These are phyloP conservation scores for Drosophila pseudoobscura DNA, from an alignment of 1,140 invertebrate genomes.

Conservation along the genomic window DNA sequence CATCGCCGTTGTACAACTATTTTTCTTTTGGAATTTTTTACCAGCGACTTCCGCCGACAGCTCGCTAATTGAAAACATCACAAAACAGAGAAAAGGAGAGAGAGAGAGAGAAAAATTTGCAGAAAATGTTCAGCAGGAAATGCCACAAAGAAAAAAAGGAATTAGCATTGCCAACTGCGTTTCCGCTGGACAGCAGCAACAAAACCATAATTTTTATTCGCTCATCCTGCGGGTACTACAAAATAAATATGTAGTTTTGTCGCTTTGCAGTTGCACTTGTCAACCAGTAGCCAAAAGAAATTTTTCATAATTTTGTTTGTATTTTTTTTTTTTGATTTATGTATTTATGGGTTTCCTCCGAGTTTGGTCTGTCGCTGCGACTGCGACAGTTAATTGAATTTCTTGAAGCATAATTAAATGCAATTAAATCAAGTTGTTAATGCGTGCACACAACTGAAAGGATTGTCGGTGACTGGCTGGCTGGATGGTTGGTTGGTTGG, in stretches of 20 bases:
- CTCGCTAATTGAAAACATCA: conserved; percentile 63
- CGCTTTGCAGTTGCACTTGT: conserved; percentile 2
- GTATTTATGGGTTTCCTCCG: conserved; percentile 3
- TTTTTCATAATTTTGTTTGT: conserved; percentile 34
- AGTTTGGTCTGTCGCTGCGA: conserved; percentile 16
- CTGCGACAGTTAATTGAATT: conserved; percentile 60
- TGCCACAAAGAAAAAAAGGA: conserved; percentile 55
- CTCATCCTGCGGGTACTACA: conserved; percentile 20
- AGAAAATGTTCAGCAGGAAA: conserved; percentile 55
- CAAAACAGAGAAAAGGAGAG: conserved; percentile 8
- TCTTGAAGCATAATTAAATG: conserved; percentile 66
- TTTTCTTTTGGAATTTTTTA: conserved; percentile 32
- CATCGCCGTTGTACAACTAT: conserved; percentile 36
- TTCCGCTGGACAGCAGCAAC: conserved; percentile 57
- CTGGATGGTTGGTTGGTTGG: background rate
- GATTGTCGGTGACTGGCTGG: conserved; percentile 6
- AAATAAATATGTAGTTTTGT: conserved; percentile 32
- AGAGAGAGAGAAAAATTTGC: conserved; percentile 27
- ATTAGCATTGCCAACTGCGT: conserved; percentile 68
- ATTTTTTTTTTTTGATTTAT: background rate
- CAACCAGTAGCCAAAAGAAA: conserved; percentile 15
- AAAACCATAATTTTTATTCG: conserved; percentile 63
- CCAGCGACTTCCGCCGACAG: conserved; percentile 56
- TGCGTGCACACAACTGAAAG: conserved; percentile 20
- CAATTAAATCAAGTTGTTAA: conserved; percentile 58